Conservation (phyloP, 2,113 vertebrate species). For the Dendrocopos noguchii region DNA sequence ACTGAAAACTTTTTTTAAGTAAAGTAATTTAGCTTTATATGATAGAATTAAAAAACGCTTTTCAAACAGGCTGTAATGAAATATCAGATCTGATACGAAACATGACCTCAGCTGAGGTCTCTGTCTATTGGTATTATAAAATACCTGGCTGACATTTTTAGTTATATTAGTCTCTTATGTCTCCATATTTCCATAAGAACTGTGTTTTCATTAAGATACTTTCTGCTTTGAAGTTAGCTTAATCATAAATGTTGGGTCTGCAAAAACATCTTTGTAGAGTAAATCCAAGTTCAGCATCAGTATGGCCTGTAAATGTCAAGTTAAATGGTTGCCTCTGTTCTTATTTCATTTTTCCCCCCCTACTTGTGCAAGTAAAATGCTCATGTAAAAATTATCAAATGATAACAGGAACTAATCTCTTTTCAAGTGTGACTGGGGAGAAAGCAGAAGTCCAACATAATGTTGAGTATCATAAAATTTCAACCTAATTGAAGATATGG, state of each 20-base stretch:
- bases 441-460: not conserved
- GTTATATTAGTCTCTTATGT: not conserved
- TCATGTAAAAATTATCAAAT: not conserved
- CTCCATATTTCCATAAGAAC: not conserved
- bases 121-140: not conserved
- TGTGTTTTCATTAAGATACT: not conserved
- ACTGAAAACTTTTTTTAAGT: not conserved
- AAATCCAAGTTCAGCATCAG: not conserved
- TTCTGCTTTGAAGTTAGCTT: not conserved
- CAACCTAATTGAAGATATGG: not conserved
- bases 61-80: not conserved
- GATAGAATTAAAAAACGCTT: not conserved
- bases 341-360: not conserved
- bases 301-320: not conserved
- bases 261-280: not conserved
- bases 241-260: not conserved
- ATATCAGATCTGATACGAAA: not conserved
- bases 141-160: not conserved
- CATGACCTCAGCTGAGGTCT: not conserved
- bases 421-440: not conserved
- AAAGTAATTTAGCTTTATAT: not conserved
- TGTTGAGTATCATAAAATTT: not conserved
- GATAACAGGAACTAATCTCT: not conserved
- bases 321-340: not conserved
- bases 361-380: not conserved